phyloP scores from a whole-genome alignment of 2,888 invertebrate species.

The Chamaedrilus cognettii region DNA sequence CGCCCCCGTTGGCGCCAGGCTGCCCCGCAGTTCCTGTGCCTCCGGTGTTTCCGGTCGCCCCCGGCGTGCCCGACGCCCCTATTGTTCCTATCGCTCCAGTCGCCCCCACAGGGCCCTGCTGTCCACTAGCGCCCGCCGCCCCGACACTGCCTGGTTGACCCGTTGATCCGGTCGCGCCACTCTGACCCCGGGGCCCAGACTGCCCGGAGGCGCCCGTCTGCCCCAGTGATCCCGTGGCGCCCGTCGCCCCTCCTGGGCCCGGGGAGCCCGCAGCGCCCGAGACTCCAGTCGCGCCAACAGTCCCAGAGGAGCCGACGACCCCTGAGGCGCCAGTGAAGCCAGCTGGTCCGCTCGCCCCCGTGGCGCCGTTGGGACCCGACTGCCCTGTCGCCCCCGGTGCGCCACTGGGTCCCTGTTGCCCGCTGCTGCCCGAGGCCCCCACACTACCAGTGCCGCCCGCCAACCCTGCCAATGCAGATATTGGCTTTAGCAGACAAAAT shows the following conservation, averaged over 20 bases:
- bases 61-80: not conserved
- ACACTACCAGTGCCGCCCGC: not conserved
- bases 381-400: slow-evolving; percentile 65
- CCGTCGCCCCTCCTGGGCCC: slow-evolving; percentile 21
- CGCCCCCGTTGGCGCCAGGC: not conserved
- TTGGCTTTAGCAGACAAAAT: too few species aligned
- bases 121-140: not conserved
- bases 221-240: slow-evolving; percentile 22
- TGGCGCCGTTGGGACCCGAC: slow-evolving; percentile 54
- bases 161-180: not conserved
- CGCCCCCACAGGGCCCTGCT: not conserved
- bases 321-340: slow-evolving; percentile 26
- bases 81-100: not conserved
- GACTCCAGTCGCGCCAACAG: not conserved
- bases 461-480: too few species aligned
- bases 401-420: slow-evolving; percentile 64
- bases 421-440: not conserved
- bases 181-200: not conserved
- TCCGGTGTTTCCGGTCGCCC: not conserved
- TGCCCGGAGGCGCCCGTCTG: too few species aligned
- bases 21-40: not conserved
- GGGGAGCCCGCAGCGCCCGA: slow-evolving; percentile 10
- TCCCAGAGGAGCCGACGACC: slow-evolving; percentile 19
- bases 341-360: not conserved
- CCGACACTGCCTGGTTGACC: not conserved